These are phyloP conservation scores for Siniperca scherzeri DNA, from an alignment of 2,797 vertebrate genomes.

Conservation along the genomic window DNA sequence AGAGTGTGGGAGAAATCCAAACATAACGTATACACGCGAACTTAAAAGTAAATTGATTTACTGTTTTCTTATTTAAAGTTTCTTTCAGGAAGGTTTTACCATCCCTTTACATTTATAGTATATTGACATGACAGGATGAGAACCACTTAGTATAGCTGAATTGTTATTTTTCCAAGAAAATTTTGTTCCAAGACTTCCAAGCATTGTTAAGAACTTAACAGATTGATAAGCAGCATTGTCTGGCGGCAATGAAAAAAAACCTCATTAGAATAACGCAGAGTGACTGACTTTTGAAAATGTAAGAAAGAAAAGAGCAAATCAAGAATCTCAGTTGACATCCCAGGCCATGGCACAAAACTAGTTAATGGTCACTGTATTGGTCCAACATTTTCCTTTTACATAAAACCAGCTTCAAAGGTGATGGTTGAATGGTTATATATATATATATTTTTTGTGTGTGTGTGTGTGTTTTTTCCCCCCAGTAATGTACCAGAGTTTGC, in stretches of 20 bases:
- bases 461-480: background rate
- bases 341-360: background rate
- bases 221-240: background rate
- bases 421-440: conserved; percentile 13
- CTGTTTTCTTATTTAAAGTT: background rate
- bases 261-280: background rate
- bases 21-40: background rate
- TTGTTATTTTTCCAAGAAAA: background rate
- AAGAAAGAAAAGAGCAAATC: background rate
- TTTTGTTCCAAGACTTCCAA: background rate
- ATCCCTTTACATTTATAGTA: background rate
- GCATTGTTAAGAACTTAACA: background rate
- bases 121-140: background rate
- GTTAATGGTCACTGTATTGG: background rate
- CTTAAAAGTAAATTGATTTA: background rate
- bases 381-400: conserved; percentile 11
- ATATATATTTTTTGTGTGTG: background rate
- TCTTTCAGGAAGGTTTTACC: background rate
- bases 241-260: background rate
- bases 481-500: conserved; percentile 9
- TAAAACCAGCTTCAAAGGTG: conserved; percentile 2
- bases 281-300: background rate
- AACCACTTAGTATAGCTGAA: background rate
- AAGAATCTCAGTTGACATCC: conserved; percentile 1
- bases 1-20: background rate